Evolutionary conservation across 2,797 vertebrate genomes (phyloP).

Genomic region (Melanotaenia boesemani): DNA sequence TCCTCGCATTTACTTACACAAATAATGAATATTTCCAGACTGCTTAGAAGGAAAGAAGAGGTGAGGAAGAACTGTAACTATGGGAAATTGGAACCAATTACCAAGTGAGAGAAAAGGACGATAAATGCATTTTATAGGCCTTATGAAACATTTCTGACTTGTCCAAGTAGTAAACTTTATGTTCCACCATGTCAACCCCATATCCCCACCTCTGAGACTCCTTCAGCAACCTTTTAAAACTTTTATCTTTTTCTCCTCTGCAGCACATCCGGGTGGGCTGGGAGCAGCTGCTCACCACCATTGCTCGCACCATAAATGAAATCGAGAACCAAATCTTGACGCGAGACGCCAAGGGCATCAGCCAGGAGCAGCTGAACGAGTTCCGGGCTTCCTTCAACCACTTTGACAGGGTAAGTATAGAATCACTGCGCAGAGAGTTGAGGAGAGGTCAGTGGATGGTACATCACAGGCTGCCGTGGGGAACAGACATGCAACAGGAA

Average conservation of each 20-base stretch:
- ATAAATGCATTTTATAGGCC: too few relatives aligned
- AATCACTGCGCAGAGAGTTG: slow-evolving; percentile 5
- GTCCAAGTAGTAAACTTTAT: too few relatives aligned
- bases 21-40: too few relatives aligned
- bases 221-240: too few relatives aligned
- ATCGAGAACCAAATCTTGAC: slow-evolving; percentile 98
- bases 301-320: slow-evolving; percentile 96
- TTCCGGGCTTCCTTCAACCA: slow-evolving; percentile 99
- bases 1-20: too few relatives aligned
- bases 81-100: too few relatives aligned
- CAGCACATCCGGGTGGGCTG: slow-evolving; percentile 98
- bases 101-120: too few relatives aligned
- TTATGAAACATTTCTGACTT: too few relatives aligned
- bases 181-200: too few relatives aligned
- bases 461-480: background rate
- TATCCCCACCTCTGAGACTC: too few relatives aligned
- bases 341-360: slow-evolving; percentile 97
- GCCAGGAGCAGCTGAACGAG: slow-evolving; percentile 96
- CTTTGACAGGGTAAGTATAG: slow-evolving; percentile 94
- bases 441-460: background rate
- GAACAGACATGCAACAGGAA: background rate
- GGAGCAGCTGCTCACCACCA: slow-evolving; percentile 98
- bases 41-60: too few relatives aligned
- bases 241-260: slow-evolving; percentile 48
- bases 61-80: too few relatives aligned